Conservation (phyloP, 2,888 invertebrate species). For the Agelastica alni region DNA sequence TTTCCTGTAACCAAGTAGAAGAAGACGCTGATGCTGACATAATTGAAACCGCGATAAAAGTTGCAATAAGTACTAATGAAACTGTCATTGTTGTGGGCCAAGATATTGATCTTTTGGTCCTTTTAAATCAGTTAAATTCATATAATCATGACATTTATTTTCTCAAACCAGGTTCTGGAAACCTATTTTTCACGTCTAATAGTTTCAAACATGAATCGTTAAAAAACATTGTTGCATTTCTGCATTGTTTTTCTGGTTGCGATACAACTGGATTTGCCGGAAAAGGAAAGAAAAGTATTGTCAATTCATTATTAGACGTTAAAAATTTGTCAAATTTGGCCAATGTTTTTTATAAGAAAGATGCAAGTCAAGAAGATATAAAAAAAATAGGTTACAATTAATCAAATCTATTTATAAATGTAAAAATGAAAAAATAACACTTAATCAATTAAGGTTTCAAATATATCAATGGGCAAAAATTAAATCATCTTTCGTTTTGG, state of each 20-base stretch:
- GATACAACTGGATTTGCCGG: background rate
- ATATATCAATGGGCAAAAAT: slow-evolving; percentile 14
- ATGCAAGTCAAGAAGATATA: slow-evolving; percentile 3
- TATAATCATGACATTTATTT: too few relatives aligned
- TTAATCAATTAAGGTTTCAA: slow-evolving; percentile 3
- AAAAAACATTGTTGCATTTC: background rate
- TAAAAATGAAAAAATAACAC: slow-evolving; percentile 11
- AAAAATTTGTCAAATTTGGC: too few relatives aligned
- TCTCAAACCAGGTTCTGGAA: too few relatives aligned
- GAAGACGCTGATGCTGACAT: slow-evolving; percentile 19
- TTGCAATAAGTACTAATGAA: slow-evolving; percentile 35
- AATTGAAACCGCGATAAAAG: slow-evolving; percentile 36
- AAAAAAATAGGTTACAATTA: slow-evolving; percentile 28
- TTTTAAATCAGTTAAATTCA: slow-evolving; percentile 38
- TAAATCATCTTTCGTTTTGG: too few relatives aligned
- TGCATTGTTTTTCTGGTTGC: background rate
- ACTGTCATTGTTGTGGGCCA: slow-evolving; percentile 40
- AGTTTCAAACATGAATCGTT: too few relatives aligned
- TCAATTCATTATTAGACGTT: background rate
- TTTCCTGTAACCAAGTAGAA: too few relatives aligned
- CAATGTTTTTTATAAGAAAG: too few relatives aligned
- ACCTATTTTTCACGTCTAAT: too few relatives aligned
- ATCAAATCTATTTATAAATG: too few relatives aligned
- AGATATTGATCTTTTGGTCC: slow-evolving; percentile 41
- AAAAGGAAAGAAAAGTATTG: background rate